Evolutionary conservation across 2,888 invertebrate genomes (phyloP).

Genomic region (Lampropteryx suffumata): DNA sequence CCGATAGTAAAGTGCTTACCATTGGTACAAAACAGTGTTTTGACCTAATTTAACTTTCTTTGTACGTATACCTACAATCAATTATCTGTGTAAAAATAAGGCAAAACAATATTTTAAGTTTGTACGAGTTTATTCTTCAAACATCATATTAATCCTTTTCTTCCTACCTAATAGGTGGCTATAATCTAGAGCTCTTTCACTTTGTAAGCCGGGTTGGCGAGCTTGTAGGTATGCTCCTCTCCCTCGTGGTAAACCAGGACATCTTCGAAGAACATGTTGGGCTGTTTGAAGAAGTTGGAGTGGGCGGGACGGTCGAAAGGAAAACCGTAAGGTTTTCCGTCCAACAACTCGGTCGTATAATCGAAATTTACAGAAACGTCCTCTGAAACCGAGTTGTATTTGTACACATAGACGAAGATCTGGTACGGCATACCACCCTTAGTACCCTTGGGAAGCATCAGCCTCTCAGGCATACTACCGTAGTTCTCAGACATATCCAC

Average conservation of each 20-base stretch:
- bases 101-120: neutral
- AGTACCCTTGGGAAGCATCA: slow-evolving; percentile 88
- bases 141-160: slow-evolving; percentile 7
- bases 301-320: slow-evolving; percentile 81
- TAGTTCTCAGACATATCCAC: slow-evolving; percentile 78
- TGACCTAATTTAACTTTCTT: no score
- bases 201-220: slow-evolving; percentile 27
- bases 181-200: slow-evolving; percentile 12
- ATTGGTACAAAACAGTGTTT: no score
- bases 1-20: no score
- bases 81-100: neutral
- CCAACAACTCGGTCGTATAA: slow-evolving; percentile 44
- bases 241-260: slow-evolving; percentile 79
- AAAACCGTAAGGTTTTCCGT: slow-evolving; percentile 80
- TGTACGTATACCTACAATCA: no score
- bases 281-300: slow-evolving; percentile 66
- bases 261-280: slow-evolving; percentile 84
- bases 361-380: slow-evolving; percentile 36
- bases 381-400: slow-evolving; percentile 69
- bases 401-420: slow-evolving; percentile 84
- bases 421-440: slow-evolving; percentile 86
- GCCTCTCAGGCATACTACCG: slow-evolving; percentile 85
- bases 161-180: neutral
- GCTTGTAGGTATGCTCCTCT: slow-evolving; percentile 54
- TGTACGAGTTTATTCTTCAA: slow-evolving; percentile 18